Percentiles rank a stretch among this genome's conserved stretches.
These are phyloP conservation scores for Drosophila pandora DNA, from an alignment of 1,140 invertebrate species.

Conservation along the genomic window DNA sequence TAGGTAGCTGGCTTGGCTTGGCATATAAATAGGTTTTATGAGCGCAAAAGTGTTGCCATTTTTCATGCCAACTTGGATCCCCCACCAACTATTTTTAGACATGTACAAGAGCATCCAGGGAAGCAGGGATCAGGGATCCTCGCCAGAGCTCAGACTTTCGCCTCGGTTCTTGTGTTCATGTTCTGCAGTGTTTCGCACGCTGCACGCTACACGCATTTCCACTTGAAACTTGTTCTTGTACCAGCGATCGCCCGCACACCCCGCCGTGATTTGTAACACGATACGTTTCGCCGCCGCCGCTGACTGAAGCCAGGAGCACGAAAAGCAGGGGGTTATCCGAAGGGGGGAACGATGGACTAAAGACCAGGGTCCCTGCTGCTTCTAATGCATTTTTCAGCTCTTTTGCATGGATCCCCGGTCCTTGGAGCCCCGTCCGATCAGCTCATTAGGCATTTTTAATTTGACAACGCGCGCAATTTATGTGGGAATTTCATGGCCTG, in stretches of 20 bases:
- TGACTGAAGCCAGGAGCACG: constrained; percentile 36
- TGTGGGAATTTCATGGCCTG: constrained; percentile 77
- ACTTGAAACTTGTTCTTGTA: constrained; percentile 75
- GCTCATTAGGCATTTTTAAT: constrained; percentile 83
- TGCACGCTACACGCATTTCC: constrained; percentile 82
- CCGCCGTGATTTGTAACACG: constrained; percentile 79
- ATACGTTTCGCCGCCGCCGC: constrained; percentile 76
- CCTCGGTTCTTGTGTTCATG: constrained; percentile 65
- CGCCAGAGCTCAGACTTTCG: constrained; percentile 43
- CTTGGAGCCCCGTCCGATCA: constrained; percentile 38
- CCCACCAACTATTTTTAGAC: constrained; percentile 71
- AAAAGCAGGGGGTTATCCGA: background rate
- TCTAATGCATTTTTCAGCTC: constrained; percentile 81
- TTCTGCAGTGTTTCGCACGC: constrained; percentile 77
- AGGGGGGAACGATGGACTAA: no score
- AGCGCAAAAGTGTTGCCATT: constrained; percentile 82
- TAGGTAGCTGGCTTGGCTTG: constrained; percentile 28
- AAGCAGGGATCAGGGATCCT: constrained; percentile 21
- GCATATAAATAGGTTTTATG: constrained; percentile 78
- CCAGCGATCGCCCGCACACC: constrained; percentile 38
- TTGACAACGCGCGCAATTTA: constrained; percentile 80
- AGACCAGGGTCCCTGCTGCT: constrained; percentile 32
- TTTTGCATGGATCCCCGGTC: constrained; percentile 57
- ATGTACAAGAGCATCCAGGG: constrained; percentile 55
- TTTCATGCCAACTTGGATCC: constrained; percentile 58